phyloP scores from a whole-genome alignment of 2,113 vertebrate species.

The Hemiscyllium ocellatum region DNA sequence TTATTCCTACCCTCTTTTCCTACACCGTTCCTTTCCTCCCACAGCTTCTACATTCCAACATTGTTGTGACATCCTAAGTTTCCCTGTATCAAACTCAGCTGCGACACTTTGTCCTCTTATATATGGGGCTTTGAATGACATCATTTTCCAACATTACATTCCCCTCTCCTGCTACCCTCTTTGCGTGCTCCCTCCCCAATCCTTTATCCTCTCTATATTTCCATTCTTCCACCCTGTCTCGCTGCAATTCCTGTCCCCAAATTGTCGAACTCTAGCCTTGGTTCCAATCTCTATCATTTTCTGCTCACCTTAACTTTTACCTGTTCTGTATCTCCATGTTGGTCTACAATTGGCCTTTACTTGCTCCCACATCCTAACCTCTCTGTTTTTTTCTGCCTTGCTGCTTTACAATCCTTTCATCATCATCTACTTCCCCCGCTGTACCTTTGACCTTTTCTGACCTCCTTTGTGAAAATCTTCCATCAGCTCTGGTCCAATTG shows the following conservation, averaged over 20 bases:
- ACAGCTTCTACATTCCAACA: neutral
- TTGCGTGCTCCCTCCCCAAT: neutral
- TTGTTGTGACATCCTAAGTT: neutral
- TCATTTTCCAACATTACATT: neutral
- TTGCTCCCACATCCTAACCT: neutral
- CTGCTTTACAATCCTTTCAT: neutral
- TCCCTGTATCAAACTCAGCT: neutral
- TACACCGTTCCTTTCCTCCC: neutral
- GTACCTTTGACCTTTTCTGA: neutral
- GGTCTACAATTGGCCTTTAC: neutral
- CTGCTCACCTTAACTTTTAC: too few species aligned
- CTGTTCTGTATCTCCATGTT: too few species aligned
- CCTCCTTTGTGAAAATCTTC: too few species aligned
- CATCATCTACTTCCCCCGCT: neutral
- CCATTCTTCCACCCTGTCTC: neutral
- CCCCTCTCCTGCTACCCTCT: neutral
- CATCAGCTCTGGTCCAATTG: neutral
- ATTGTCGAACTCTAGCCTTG: too few species aligned
- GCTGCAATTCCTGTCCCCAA: neutral
- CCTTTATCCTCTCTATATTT: neutral
- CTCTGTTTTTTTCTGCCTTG: neutral
- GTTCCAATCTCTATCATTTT: too few species aligned
- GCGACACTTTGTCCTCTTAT: neutral
- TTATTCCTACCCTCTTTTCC: neutral
- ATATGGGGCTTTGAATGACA: neutral